These are phyloP conservation scores for Malurus splendens DNA, from an alignment of 2,797 vertebrate species.

Conservation along the genomic window DNA sequence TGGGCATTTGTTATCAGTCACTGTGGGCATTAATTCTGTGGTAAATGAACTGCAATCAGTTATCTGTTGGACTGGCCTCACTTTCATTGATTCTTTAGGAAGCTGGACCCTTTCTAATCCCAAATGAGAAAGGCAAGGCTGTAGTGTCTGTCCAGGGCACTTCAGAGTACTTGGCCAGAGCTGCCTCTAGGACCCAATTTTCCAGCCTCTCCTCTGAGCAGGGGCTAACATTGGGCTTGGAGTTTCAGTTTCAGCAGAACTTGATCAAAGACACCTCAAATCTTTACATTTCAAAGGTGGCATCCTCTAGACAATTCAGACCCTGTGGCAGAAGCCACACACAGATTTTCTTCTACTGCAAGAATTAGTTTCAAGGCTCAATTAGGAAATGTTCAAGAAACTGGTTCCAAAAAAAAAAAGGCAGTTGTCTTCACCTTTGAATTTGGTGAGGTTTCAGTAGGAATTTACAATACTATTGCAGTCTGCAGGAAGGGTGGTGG, in stretches of 20 bases:
- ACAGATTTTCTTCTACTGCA: background rate
- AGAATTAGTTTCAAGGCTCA: background rate
- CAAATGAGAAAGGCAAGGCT: background rate
- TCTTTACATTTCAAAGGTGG: background rate
- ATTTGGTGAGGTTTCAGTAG: background rate
- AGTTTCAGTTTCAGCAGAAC: background rate
- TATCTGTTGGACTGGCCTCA: background rate
- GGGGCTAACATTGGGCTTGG: background rate
- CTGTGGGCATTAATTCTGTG: background rate
- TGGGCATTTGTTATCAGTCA: background rate
- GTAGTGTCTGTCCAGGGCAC: background rate
- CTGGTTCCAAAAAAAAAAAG: background rate
- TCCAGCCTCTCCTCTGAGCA: background rate
- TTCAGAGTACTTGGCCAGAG: background rate
- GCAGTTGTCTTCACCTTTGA: background rate
- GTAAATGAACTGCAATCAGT: background rate
- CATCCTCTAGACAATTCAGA: background rate
- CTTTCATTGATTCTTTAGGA: background rate
- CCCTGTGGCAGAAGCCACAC: background rate
- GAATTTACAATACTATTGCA: background rate
- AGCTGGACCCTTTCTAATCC: background rate
- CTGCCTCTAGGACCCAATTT: background rate
- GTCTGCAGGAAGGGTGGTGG: background rate
- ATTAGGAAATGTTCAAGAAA: background rate
- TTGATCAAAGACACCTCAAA: background rate